These are phyloP conservation scores for Chrysogorgia sp. DNA, from an alignment of 92 coral and sea anemone species.

Conservation along the genomic window DNA sequence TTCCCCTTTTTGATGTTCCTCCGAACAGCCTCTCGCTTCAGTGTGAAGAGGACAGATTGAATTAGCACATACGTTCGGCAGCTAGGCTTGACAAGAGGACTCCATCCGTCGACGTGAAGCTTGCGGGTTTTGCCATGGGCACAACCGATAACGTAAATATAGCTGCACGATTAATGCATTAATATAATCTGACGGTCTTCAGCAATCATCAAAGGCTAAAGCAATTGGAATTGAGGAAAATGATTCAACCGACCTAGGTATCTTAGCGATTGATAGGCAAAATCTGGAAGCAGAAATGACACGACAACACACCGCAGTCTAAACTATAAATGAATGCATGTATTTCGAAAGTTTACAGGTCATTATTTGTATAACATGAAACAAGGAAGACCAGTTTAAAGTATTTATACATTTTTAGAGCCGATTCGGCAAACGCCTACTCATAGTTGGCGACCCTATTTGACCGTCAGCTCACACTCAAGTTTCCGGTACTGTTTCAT, in stretches of 20 bases:
- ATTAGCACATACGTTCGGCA: background rate
- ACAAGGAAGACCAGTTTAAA: no score
- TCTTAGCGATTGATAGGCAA: background rate
- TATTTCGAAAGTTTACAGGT: no score
- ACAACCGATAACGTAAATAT: background rate
- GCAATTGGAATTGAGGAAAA: background rate
- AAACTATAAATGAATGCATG: no score
- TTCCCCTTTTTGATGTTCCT: background rate
- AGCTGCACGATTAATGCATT: background rate
- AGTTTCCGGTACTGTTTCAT: background rate
- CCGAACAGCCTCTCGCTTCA: background rate
- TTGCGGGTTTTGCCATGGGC: background rate
- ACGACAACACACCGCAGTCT: no score
- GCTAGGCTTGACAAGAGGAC: no score
- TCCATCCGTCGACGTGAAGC: constrained; percentile 12
- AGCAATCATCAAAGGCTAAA: background rate
- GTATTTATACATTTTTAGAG: background rate
- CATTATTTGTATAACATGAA: no score
- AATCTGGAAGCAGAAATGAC: no score
- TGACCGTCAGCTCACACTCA: background rate
- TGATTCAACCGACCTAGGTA: constrained; percentile 6
- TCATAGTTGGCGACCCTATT: background rate
- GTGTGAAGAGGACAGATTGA: background rate
- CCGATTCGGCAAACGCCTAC: background rate
- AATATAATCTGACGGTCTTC: constrained; percentile 12